These are phyloP conservation scores for Micrastur ruficollis DNA, from an alignment of 2,797 vertebrate species.

Conservation along the genomic window DNA sequence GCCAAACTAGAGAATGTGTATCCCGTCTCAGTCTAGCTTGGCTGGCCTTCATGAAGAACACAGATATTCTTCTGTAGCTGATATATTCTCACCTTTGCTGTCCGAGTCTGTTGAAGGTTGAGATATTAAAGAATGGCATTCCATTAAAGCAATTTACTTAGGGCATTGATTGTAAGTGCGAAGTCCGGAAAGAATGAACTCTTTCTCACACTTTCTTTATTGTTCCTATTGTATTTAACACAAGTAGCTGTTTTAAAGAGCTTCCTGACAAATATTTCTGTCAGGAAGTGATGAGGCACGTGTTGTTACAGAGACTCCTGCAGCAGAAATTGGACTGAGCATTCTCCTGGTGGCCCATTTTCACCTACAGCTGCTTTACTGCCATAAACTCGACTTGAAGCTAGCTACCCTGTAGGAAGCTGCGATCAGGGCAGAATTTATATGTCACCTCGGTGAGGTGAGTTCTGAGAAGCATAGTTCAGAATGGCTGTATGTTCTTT, in stretches of 20 bases:
- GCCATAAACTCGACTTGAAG: not conserved
- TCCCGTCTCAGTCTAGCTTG: not conserved
- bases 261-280: conserved; percentile 49
- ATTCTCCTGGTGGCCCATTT: not conserved
- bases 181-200: not conserved
- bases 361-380: not conserved
- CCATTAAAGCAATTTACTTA: not conserved
- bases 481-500: not conserved
- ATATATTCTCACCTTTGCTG: not conserved
- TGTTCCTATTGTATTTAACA: not conserved
- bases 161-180: not conserved
- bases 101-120: not conserved
- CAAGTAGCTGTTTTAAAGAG: not conserved
- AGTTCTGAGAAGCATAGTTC: not conserved
- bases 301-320: conserved; percentile 32
- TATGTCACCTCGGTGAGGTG: not conserved
- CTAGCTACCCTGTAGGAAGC: not conserved
- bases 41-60: not conserved
- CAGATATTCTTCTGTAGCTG: not conserved
- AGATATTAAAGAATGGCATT: not conserved
- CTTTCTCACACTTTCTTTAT: not conserved
- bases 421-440: conserved; percentile 3
- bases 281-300: not conserved
- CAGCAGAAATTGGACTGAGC: not conserved
- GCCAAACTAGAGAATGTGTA: not conserved